Evolutionary conservation across 1,140 invertebrate genomes (phyloP), one percentile per base, ranked within the genome.

Genomic region (Heliconius nattereri): DNA sequence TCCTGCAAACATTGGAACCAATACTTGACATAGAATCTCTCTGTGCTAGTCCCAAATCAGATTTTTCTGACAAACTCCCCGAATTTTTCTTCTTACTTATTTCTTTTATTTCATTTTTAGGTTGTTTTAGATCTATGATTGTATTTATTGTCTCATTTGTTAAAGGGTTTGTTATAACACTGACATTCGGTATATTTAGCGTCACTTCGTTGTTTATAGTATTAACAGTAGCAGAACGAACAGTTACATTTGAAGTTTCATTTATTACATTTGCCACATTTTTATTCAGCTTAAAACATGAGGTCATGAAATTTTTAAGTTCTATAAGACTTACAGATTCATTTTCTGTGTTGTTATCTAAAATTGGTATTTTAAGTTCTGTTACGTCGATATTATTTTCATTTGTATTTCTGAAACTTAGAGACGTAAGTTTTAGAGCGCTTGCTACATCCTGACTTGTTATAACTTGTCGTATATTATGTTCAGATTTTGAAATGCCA

Each of bases 1-100:
- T 94, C 79, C 92, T 86, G 82, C 92, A 94, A 84, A 94, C 92
- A 85, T 94, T 94, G 35, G 92, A 94, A 23, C 92, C 92, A 84
- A 94, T 94, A 83, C 92, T 94, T 13, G 91, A 93, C 0, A 93
- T 78, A 1, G 92, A 94, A 80, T 94, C 92, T 80, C 90, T 90
- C 49, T 85, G 86, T 20, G 86, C 81, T 8, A 92, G 70, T 19
- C 78, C 85, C 66, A 89, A 89, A 49, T 92, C 90, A n/a, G 91
- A 90, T 82, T 81, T 91, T 66, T 91, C 91, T 9, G 91, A 89
- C 11, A 89, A 40, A 85, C 75, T 90, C 19, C 85, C 90, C 16
- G 90, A 85, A 52, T 82, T 88, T 81, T 92, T 92, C 81, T 91
- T 93, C 76, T 90, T 89, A 71, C 81, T 86, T 23, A 86, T 74